phyloP scores from a whole-genome alignment of 2,888 invertebrate species.

The Seira musarum region DNA sequence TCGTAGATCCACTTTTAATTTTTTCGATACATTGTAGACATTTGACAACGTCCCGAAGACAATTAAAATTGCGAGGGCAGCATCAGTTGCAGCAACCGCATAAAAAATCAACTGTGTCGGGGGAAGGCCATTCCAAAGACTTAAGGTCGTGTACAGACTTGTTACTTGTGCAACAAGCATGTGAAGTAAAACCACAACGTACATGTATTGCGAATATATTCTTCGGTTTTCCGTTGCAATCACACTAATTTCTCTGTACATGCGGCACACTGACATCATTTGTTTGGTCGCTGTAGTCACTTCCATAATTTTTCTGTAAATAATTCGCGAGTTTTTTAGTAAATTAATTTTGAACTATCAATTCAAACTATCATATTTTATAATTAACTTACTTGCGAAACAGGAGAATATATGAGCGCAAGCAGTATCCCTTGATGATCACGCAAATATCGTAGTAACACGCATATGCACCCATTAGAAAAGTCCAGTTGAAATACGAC shows the following conservation, averaged over 20 bases:
- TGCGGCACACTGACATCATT: too few species aligned
- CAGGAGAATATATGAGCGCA: slow-evolving; percentile 7
- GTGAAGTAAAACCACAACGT: not conserved
- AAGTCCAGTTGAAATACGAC: slow-evolving; percentile 13
- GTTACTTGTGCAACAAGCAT: not conserved
- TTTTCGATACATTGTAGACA: not conserved
- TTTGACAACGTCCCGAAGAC: slow-evolving; percentile 10
- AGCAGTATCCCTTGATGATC: not conserved
- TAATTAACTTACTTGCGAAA: not conserved
- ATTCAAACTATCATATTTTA: not conserved
- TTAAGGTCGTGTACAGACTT: not conserved
- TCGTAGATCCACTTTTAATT: not conserved
- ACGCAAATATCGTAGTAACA: not conserved
- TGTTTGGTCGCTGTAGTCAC: not conserved
- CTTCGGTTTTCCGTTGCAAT: not conserved
- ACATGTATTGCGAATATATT: slow-evolving; percentile 5
- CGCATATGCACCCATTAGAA: not conserved
- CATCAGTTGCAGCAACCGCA: not conserved
- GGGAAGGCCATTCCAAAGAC: not conserved
- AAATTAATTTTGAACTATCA: not conserved
- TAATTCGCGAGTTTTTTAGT: not conserved
- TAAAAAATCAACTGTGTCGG: not conserved
- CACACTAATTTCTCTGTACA: slow-evolving; percentile 10
- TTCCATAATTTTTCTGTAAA: not conserved
- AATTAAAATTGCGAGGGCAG: not conserved